Evolutionary conservation across 2,888 invertebrate species (phyloP), one percentile per base, ranked within the genome.

Genomic region (Cosmia trapezina): DNA sequence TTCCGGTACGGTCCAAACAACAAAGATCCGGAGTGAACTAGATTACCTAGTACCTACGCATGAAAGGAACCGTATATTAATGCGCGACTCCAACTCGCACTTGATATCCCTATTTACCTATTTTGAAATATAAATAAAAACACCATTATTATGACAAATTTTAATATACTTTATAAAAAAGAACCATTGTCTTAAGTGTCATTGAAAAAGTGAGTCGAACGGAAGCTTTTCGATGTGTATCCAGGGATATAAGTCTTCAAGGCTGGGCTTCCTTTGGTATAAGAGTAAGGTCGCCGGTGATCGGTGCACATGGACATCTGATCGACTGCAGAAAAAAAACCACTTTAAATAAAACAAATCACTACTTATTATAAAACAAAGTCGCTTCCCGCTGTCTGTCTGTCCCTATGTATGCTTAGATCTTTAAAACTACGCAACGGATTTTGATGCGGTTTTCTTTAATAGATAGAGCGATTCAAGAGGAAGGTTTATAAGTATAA

Each of bases 251-350:
- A 37, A 86, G 73, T 87, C 87, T 8, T 91, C 87, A 74, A 83
- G 78, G 74, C 85, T 83, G 67, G 80, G 83, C 12, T 64, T 87
- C 83, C 73, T 86, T 51, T 56, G 85, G 14, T 81, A 82, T 56
- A 81, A 82, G n/a, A 87, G 81, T 62, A 91, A 84, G 49, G 86
- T 88, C 17, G 87, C 92, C 64, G 86, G 90, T 3, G 90, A 89
- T 60, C 88, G 83, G 84, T 86, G 91, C 2, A 92, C 94, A 94
- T 60, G 88, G 62, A 80, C 94, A 94, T 84, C 92, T 80, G 17
- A 91, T 91, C 54, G 90, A 80, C 92, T 94, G 88, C 9, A 51
- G 4, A 45, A 43, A 61, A 57, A 17, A 19, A 73, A 51, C 56
- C 19, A 57, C 37, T 28, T 33, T 8, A 71, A 6, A 6, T 71